Evolutionary conservation across 2,888 invertebrate genomes (phyloP), one percentile per base, ranked within the genome.

Genomic region (Drosophila percnosoma): DNA sequence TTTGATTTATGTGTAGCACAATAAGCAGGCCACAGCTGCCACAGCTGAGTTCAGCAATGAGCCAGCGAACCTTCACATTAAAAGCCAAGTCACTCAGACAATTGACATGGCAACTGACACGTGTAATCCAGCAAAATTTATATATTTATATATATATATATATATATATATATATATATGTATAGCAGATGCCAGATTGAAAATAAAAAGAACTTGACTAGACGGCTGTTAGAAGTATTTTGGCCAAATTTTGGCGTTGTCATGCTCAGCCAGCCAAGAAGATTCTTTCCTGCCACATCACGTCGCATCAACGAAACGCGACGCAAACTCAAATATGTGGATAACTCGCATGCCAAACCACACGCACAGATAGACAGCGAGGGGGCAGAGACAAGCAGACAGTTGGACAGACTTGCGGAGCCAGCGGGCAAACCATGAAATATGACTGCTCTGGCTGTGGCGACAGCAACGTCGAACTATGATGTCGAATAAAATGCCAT

Each of bases 41-140:
- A 58, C 36, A 38, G 24, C 24, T 24, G 24, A 24, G 24, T 24
- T 24, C 24, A 24, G 38, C 61, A 40, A 34, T 7, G 33, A 31
- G 18, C 21, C 48, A 42, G n/a, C 31, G 27, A 33, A 36, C 36
- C 34, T 31, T n/a, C 34, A 59, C 78, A 68, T 80, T 77, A 72
- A 63, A 55, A 49, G 62, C 49, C 73, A 77, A 73, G 65, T 84
- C 80, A 85, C 73, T 76, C 89, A 68, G 66, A 71, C 87, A 87
- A 80, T 90, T 90, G 90, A 89, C 87, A 84, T 84, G 89, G 73
- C 75, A 80, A 78, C 73, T 76, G 90, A 89, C 90, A 90, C 89
- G 82, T 90, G 90, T 87, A 87, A 87, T 76, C 74, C 66, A 59
- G 64, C 69, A 81, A 48, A 67, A 66, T 66, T 66, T 40, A 40